Evolutionary conservation across 2,888 invertebrate species (phyloP).

Genomic region (Camptogramma bilineatum): DNA sequence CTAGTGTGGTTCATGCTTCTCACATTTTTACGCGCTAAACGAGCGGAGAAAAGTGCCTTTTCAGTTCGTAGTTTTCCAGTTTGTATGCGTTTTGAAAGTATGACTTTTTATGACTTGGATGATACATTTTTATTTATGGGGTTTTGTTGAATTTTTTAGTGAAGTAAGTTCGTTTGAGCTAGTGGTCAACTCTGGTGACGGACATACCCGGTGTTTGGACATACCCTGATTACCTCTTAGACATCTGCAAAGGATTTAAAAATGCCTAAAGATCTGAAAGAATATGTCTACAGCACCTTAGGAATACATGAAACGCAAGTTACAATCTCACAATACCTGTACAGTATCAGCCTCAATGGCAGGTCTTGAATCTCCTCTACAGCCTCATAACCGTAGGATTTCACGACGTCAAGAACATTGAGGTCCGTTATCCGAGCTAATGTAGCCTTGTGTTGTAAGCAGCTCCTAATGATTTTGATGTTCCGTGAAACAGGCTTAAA

Average conservation of each 20-base stretch:
- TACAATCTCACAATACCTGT: slow-evolving; percentile 3
- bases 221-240: no score
- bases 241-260: no score
- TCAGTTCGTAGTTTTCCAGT: slow-evolving; percentile 8
- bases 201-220: no score
- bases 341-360: slow-evolving; percentile 19
- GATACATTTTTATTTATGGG: no score
- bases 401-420: slow-evolving; percentile 31
- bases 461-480: slow-evolving; percentile 20
- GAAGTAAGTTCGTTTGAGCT: no score
- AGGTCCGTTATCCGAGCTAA: slow-evolving; percentile 27
- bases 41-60: slow-evolving; percentile 22
- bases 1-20: slow-evolving; percentile 49
- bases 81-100: slow-evolving; percentile 6
- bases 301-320: no score
- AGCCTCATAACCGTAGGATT: slow-evolving; percentile 35
- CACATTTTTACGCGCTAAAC: slow-evolving; percentile 31
- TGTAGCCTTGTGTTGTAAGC: slow-evolving; percentile 33
- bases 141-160: no score
- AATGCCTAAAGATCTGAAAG: no score
- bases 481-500: neutral
- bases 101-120: slow-evolving; percentile 1
- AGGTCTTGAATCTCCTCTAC: slow-evolving; percentile 29
- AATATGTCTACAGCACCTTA: no score
- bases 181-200: no score